phyloP scores from a whole-genome alignment of 2,888 invertebrate species.

The Nipponacmea schrenckii region DNA sequence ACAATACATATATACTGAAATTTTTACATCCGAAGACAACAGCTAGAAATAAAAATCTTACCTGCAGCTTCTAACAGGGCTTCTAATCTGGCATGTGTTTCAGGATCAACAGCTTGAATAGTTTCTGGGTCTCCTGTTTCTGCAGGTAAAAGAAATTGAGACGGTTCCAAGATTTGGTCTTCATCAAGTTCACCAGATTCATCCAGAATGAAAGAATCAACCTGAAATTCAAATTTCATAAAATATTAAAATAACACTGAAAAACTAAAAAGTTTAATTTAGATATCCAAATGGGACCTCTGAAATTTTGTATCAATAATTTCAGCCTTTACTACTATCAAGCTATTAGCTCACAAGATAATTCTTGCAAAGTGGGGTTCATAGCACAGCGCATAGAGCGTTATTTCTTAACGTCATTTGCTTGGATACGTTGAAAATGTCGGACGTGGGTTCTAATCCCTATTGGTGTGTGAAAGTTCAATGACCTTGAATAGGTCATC shows the following conservation, averaged over 20 bases:
- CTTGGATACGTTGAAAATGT: too few relatives aligned
- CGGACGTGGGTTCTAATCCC: too few relatives aligned
- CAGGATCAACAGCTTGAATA: constrained; percentile 72
- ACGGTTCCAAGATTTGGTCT: constrained; percentile 74
- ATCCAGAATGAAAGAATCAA: constrained; percentile 79
- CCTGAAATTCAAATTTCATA: constrained; percentile 69
- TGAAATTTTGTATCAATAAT: too few relatives aligned
- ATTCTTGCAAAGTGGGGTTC: too few relatives aligned
- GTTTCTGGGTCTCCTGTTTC: constrained; percentile 61
- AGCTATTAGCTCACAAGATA: too few relatives aligned
- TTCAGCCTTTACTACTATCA: too few relatives aligned
- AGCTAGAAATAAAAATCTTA: constrained; percentile 50
- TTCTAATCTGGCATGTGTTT: constrained; percentile 90
- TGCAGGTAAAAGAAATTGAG: constrained; percentile 75
- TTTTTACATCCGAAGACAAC: not conserved
- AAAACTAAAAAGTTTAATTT: too few relatives aligned
- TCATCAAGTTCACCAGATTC: constrained; percentile 75
- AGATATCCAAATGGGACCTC: too few relatives aligned
- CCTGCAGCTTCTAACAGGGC: constrained; percentile 93
- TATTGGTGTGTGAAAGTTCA: too few relatives aligned
- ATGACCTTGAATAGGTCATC: too few relatives aligned
- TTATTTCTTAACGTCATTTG: too few relatives aligned
- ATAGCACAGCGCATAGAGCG: too few relatives aligned
- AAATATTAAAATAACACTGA: not conserved
- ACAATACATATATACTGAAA: not conserved